A percentile compares a stretch with the other conserved stretches of the same genome.
phyloP scores from a whole-genome alignment of 2,888 invertebrate genomes.

The Anorthoa munda region DNA sequence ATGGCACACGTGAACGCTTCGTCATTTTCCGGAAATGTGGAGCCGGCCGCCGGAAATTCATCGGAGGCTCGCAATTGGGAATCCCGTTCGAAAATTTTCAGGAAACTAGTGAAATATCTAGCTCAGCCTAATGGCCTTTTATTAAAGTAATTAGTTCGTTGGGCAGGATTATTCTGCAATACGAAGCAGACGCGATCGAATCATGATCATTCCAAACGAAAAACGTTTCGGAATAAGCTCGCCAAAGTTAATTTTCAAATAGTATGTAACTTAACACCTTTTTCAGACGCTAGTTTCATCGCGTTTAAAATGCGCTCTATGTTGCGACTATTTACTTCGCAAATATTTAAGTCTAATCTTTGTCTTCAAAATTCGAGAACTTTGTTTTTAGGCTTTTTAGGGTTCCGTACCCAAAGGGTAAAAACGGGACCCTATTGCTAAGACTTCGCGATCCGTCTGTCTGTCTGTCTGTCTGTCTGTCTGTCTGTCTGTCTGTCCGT shows the following conservation, averaged over 20 bases:
- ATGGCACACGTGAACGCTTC: constrained; percentile 75
- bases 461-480: too few species aligned
- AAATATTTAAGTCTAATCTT: constrained; percentile 54
- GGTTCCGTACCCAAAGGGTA: too few species aligned
- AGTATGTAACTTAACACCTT: constrained; percentile 26
- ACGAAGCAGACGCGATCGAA: constrained; percentile 31
- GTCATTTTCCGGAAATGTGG: constrained; percentile 84
- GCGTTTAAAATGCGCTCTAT: constrained; percentile 57
- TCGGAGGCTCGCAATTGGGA: constrained; percentile 82
- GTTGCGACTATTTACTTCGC: constrained; percentile 44
- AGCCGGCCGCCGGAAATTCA: constrained; percentile 84
- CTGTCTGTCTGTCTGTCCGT: too few species aligned
- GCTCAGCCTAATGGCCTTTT: constrained; percentile 60
- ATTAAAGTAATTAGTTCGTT: constrained; percentile 50
- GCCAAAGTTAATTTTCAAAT: constrained; percentile 55
- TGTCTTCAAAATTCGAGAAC: constrained; percentile 40
- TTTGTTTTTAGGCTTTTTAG: constrained; percentile 29
- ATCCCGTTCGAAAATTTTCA: constrained; percentile 77
- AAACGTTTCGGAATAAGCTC: constrained; percentile 33
- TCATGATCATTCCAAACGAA: constrained; percentile 35
- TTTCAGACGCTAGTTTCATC: constrained; percentile 60
- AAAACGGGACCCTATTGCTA: too few species aligned
- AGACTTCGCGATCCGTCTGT: too few species aligned
- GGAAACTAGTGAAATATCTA: constrained; percentile 77
- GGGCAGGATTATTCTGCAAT: constrained; percentile 39